Base-by-base conservation (phyloP, 2,888 invertebrate species). In the Athetis lepigone region DNA sequence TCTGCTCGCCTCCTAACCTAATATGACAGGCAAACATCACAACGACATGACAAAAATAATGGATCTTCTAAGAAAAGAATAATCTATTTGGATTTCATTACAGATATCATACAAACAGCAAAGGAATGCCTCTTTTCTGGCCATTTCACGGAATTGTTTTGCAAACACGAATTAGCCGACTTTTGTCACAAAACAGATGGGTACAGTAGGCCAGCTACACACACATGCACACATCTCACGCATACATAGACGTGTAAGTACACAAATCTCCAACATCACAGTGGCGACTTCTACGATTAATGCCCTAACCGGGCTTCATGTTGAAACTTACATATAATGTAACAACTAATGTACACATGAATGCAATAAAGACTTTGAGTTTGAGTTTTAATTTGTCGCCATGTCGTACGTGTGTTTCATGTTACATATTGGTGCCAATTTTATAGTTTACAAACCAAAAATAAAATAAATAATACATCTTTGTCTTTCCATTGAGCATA, bases 121-220 rank as follows among this genome's bases (percentile, higher is more conserved):
- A 40, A 51, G 69, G 27, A 60, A 70, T 54, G 36, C n/a, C 21
- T 60, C 13, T 39, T 37, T 74, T 74, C 59, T 37, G 13, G 23
- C 0, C 18, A 16, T 69, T 75, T 75, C 70, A n/a, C 40, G 36
- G 70, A 70, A 70, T 54, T 70, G 49, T 70, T 70, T 54, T 60
- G 61, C 75, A 60, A 74, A 74, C 29, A 69, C 52, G 75, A 43
- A 74, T 49, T 39, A 74, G 59, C 43, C 21, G 50, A 37, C 40
- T 19, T 25, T 25, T 49, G 43, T 13, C 13, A 21, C 19, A 19
- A 11, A 69, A 45, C 13, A 45, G 13, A 25, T 19, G 29, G 16
- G 5, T 13, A 13, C 61, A 69, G 63, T 60, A 37, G n/a, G 13
- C 9, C 1, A 0, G 3, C 4, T 42, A 4, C 7, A 36, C 9